These are phyloP conservation scores for Fragum fragum DNA, from an alignment of 2,888 invertebrate species.

Conservation along the genomic window DNA sequence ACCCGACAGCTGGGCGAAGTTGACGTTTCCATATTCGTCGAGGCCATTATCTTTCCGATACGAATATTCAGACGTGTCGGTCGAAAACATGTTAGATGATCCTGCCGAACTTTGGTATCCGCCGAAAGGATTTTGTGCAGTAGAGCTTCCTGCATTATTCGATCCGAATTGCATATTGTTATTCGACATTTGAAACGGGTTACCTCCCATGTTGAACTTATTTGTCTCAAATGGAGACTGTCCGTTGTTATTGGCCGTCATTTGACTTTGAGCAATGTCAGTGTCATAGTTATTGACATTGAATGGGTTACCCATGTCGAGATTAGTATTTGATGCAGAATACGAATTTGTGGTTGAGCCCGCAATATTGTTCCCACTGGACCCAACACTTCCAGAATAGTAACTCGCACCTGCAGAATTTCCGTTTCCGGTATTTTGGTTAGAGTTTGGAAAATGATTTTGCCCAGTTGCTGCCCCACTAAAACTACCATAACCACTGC, in stretches of 20 bases:
- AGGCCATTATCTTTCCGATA: conserved; percentile 19
- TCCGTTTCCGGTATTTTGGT: conserved; percentile 19
- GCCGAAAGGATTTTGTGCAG: not conserved
- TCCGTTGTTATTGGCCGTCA: conserved; percentile 6
- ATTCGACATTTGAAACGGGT: conserved; percentile 1
- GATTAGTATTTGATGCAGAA: not conserved
- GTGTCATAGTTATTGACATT: conserved; percentile 34
- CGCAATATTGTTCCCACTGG: not conserved
- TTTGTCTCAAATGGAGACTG: conserved; percentile 49
- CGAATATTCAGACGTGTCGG: not conserved
- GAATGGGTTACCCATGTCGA: conserved; percentile 25
- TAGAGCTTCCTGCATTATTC: conserved; percentile 1
- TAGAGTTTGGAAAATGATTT: not conserved
- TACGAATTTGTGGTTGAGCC: not conserved
- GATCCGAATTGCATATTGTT: conserved; percentile 1
- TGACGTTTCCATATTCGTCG: conserved; percentile 51
- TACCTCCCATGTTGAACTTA: conserved; percentile 20
- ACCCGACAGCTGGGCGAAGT: conserved; percentile 47
- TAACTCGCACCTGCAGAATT: not conserved
- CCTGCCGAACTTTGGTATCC: not conserved
- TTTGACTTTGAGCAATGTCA: not conserved
- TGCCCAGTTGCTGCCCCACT: conserved; percentile 32
- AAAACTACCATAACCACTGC: conserved; percentile 20
- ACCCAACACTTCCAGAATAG: conserved; percentile 16
- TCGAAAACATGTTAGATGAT: not conserved